Evolutionary conservation across 2,797 vertebrate genomes (phyloP).

Genomic region (Tenualosa thibaudeaui): DNA sequence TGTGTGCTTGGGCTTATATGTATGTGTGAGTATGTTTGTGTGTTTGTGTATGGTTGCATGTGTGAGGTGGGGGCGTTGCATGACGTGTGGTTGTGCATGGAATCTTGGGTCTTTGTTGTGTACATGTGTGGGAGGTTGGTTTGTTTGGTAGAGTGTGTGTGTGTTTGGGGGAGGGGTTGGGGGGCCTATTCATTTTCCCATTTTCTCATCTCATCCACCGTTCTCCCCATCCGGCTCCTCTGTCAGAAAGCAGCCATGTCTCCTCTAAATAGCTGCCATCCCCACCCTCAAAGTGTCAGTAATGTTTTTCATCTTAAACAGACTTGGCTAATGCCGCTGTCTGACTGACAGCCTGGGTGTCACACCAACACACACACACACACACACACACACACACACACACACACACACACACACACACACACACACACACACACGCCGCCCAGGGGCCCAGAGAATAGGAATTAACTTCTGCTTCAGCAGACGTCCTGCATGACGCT

Average conservation of each 20-base stretch:
- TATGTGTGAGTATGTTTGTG: neutral
- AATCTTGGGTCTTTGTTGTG: neutral
- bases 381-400: slow-evolving; percentile 7
- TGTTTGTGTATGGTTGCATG: neutral
- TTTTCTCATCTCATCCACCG: slow-evolving; percentile 64
- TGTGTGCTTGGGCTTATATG: neutral
- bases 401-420: slow-evolving; percentile 1
- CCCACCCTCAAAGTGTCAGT: slow-evolving; percentile 64
- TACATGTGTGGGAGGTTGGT: neutral
- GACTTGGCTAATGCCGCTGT: slow-evolving; percentile 58
- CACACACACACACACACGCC: slow-evolving; percentile 5
- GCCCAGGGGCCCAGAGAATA: slow-evolving; percentile 6
- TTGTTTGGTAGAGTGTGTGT: neutral
- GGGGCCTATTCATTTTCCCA: slow-evolving; percentile 37
- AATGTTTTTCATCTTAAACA: slow-evolving; percentile 68
- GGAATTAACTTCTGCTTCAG: slow-evolving; percentile 1
- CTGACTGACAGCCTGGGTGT: slow-evolving; percentile 64
- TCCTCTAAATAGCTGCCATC: slow-evolving; percentile 69
- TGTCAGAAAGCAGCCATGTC: slow-evolving; percentile 67
- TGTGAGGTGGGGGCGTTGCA: neutral
- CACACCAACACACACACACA: slow-evolving; percentile 34
- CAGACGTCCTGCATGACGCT: neutral
- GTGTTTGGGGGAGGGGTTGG: neutral
- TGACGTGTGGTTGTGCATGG: neutral
- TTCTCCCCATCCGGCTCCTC: slow-evolving; percentile 64